Evolutionary conservation across 2,113 vertebrate species (phyloP).

Genomic region (Lathamus discolor): DNA sequence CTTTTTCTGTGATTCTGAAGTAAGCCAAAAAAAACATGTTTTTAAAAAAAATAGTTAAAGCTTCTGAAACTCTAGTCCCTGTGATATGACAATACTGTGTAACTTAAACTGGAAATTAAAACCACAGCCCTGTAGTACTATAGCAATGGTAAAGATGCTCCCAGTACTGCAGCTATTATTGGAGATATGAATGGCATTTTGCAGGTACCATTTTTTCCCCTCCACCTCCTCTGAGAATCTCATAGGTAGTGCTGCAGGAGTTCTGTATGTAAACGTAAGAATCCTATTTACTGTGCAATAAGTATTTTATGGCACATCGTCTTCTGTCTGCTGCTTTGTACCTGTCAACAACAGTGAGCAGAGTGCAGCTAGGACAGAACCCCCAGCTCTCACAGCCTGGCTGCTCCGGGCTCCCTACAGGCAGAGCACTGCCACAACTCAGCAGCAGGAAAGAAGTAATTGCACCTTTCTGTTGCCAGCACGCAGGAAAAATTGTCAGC

Average conservation of each 20-base stretch:
- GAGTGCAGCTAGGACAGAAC: background rate
- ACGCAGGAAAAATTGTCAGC: slow-evolving; percentile 16
- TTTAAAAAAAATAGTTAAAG: slow-evolving; percentile 12
- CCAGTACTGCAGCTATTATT: background rate
- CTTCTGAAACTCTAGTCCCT: slow-evolving; percentile 25
- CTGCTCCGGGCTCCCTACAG: background rate
- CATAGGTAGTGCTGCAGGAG: background rate
- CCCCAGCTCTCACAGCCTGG: background rate
- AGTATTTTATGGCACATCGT: background rate
- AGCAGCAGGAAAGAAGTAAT: slow-evolving; percentile 12
- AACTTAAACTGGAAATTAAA: slow-evolving; percentile 73
- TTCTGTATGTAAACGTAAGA: background rate
- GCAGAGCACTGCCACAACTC: background rate
- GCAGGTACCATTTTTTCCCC: background rate
- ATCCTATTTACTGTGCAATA: slow-evolving; percentile 46
- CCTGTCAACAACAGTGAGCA: slow-evolving; percentile 16
- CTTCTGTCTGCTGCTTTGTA: background rate
- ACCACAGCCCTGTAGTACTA: background rate
- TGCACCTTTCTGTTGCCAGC: background rate
- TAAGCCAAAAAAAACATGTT: slow-evolving; percentile 40
- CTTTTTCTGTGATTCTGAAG: slow-evolving; percentile 64
- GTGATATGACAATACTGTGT: slow-evolving; percentile 65
- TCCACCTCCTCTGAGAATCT: background rate
- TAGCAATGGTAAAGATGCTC: background rate
- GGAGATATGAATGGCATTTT: slow-evolving; percentile 13